Base-by-base conservation (phyloP, 2,888 invertebrate species). In the Carpatolechia fugitivella region DNA sequence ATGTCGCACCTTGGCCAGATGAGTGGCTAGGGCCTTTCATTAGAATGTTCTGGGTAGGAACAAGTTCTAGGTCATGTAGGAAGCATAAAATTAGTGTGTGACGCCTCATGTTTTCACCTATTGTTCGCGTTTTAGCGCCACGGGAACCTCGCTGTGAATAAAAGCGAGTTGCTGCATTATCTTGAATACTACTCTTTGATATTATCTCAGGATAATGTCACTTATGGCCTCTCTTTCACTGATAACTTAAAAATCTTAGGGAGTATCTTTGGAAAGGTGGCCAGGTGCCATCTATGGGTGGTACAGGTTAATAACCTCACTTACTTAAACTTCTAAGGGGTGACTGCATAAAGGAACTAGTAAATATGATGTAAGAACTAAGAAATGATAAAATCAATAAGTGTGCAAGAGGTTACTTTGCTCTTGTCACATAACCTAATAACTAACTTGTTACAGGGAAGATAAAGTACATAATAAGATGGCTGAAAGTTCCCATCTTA, bases 101-200 rank as follows among this genome's bases (percentile, higher is more conserved):
- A 70, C 71, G 72, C 69, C 69, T 74, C 68, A 59, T 57, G 70
- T 72, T 83, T 87, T 87, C 85, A 77, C 85, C 83, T 80, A 87
- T 87, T 87, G 86, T 87, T 85, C 78, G 67, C 61, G 65, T 69
- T 72, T 76, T 72, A 66, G 66, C 71, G 67, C 62, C 70, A 70
- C 71, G 74, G 67, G 71, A 72, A 68, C 67, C 62, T 67, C 69
- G 68, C 66, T 78, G 81, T 70, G 76, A 76, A 76, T 67, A 69
- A 24, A 68, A 66, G 67, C 59, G 62, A 61, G 68, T 69, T 76
- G 72, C 72, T 73, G 66, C 70, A 63, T 65, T 76, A 74, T 74
- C 76, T 75, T 72, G 60, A 63, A 65, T 67, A 68, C 66, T 70
- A 68, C 68, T 76, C 73, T 72, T 74, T 78, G 68, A 78, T 74